Conservation (phyloP, 2,113 vertebrate species). For the Halichoerus grypus region DNA sequence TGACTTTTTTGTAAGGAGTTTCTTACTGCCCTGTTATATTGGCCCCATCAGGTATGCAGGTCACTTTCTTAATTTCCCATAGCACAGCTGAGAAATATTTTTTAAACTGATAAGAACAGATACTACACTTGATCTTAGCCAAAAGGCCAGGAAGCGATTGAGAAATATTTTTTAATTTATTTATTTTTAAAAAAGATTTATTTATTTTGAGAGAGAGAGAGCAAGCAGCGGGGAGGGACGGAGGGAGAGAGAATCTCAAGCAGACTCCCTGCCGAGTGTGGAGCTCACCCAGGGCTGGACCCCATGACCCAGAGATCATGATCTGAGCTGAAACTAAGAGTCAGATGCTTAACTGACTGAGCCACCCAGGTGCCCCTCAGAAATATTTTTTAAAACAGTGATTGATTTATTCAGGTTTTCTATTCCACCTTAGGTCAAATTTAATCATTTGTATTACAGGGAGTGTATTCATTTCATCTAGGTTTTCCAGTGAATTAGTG, state of each 20-base stretch:
- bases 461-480: background rate
- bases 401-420: background rate
- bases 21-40: background rate
- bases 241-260: background rate
- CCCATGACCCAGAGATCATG: background rate
- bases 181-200: background rate
- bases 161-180: background rate
- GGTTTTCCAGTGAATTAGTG: background rate
- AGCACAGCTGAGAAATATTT: background rate
- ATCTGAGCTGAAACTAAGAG: background rate
- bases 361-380: background rate
- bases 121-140: too few species aligned
- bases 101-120: background rate
- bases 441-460: background rate
- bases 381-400: background rate
- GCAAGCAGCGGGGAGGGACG: background rate
- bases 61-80: background rate
- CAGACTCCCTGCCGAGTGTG: background rate
- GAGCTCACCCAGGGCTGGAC: background rate
- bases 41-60: background rate
- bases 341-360: background rate
- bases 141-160: too few species aligned
- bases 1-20: background rate
- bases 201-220: background rate
- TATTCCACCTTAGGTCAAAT: background rate